Evolutionary conservation across 2,888 invertebrate species (phyloP).

Genomic region (Pycnomerus fuliginosus): DNA sequence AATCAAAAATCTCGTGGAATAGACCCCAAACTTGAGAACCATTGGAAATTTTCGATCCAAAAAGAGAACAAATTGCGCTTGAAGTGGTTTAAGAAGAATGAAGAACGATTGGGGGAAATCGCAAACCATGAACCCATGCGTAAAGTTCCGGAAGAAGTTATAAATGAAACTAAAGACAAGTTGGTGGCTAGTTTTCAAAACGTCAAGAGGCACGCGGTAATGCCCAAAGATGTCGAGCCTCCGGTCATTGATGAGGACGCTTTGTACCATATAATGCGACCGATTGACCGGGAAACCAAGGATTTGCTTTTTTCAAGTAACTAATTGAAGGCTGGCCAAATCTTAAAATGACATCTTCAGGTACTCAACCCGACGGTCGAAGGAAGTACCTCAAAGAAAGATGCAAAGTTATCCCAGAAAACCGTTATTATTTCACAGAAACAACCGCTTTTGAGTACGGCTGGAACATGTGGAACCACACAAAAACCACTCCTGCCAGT

Average conservation of each 20-base stretch:
- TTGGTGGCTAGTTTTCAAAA: constrained; percentile 34
- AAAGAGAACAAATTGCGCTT: constrained; percentile 46
- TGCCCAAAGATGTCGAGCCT: constrained; percentile 26
- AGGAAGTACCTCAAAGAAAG: constrained; percentile 55
- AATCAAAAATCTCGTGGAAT: constrained; percentile 2
- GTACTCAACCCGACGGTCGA: constrained; percentile 53
- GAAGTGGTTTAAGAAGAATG: constrained; percentile 49
- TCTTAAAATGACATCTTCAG: constrained; percentile 19
- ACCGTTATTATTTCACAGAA: constrained; percentile 58
- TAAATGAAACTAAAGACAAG: constrained; percentile 34
- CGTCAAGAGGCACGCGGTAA: constrained; percentile 28
- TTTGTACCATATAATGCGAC: constrained; percentile 52
- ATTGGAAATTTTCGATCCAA: constrained; percentile 37
- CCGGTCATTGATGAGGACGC: constrained; percentile 29
- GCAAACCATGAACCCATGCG: constrained; percentile 36
- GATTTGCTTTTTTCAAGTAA: constrained; percentile 55
- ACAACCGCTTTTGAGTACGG: constrained; percentile 59
- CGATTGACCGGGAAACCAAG: constrained; percentile 54
- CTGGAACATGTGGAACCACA: constrained; percentile 58
- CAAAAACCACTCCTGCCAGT: constrained; percentile 39
- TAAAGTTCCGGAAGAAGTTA: constrained; percentile 39
- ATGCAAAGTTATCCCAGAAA: constrained; percentile 56
- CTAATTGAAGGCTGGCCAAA: neutral
- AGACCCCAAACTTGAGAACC: constrained; percentile 20
- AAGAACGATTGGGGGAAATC: constrained; percentile 41